Conservation (phyloP, 2,888 invertebrate species). For the Perizoma affinitatum region DNA sequence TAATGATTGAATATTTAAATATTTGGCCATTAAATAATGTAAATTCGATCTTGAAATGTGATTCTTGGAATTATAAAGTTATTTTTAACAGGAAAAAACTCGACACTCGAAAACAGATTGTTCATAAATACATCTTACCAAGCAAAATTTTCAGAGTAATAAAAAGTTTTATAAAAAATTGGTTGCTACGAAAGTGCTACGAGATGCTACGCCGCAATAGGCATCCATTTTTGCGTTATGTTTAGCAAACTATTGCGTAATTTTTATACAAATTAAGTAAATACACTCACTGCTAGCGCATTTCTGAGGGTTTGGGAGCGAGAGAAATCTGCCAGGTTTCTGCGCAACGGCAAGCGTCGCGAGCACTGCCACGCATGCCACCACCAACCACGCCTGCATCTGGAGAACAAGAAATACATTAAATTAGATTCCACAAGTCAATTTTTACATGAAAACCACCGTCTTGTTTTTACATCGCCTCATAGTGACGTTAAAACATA, state of each 20-base stretch:
- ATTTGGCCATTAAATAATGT: neutral
- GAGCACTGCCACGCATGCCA: slow-evolving; percentile 80
- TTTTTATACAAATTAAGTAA: neutral
- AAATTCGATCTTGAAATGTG: neutral
- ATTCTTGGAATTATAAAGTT: neutral
- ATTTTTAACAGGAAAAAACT: neutral
- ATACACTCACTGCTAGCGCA: slow-evolving; percentile 92
- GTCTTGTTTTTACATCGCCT: too few relatives aligned
- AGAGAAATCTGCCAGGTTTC: slow-evolving; percentile 92
- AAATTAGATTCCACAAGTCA: neutral
- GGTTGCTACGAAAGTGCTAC: slow-evolving; percentile 33
- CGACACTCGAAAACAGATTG: too few relatives aligned
- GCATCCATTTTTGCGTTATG: neutral
- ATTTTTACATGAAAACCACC: neutral
- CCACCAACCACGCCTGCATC: slow-evolving; percentile 89
- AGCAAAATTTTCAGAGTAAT: too few relatives aligned
- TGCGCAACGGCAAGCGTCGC: slow-evolving; percentile 87
- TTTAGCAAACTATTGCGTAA: neutral
- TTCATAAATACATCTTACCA: too few relatives aligned
- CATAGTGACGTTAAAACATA: too few relatives aligned
- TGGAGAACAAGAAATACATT: slow-evolving; percentile 56
- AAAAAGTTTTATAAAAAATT: neutral
- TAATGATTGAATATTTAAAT: slow-evolving; percentile 2
- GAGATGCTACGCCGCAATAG: slow-evolving; percentile 24
- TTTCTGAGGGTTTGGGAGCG: slow-evolving; percentile 91